These are phyloP conservation scores for Cepaea hortensis DNA, from an alignment of 2,888 invertebrate genomes.

Conservation along the genomic window DNA sequence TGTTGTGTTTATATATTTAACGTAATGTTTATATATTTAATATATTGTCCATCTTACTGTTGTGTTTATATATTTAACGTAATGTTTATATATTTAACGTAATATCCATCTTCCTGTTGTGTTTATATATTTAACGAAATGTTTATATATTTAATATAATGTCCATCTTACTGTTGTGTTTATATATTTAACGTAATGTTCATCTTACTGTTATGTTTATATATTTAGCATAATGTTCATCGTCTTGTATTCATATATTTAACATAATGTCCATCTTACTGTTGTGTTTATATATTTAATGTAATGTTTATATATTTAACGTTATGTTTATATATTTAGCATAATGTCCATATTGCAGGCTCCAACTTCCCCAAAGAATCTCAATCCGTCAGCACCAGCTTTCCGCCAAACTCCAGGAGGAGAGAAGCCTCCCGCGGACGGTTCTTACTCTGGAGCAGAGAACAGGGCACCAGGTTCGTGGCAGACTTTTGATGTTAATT, in stretches of 20 bases:
- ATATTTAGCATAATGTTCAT: neutral
- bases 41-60: too few relatives aligned
- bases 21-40: too few relatives aligned
- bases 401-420: slow-evolving; percentile 39
- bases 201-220: neutral
- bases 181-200: neutral
- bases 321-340: neutral
- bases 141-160: too few relatives aligned
- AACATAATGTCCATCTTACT: neutral
- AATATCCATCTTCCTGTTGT: too few relatives aligned
- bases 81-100: too few relatives aligned
- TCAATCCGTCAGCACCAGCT: slow-evolving; percentile 45
- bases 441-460: slow-evolving; percentile 17
- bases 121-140: too few relatives aligned
- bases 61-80: too few relatives aligned
- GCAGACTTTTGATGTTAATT: neutral
- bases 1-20: neutral
- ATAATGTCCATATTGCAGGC: slow-evolving; percentile 2
- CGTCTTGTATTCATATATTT: neutral
- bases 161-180: too few relatives aligned
- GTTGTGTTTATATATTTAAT: neutral
- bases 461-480: slow-evolving; percentile 28
- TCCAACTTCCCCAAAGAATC: slow-evolving; percentile 46
- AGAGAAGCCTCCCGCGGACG: slow-evolving; percentile 30
- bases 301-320: neutral